Base-by-base conservation (phyloP, 2,888 invertebrate genomes). In the Amiota communis region DNA sequence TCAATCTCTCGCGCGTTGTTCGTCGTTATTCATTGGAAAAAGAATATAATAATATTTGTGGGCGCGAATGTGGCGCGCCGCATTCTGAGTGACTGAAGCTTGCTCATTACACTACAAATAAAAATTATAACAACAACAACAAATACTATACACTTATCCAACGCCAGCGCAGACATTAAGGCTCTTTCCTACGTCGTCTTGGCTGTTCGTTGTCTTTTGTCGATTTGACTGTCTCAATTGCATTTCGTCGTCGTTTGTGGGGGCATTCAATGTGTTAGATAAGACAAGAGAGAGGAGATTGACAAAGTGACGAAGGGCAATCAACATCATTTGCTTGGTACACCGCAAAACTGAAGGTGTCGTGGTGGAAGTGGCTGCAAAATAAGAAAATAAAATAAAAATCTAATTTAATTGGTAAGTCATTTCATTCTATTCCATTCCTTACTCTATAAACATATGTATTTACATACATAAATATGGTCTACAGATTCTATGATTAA, bases 111-210 rank as follows among this genome's bases (percentile, higher is more conserved):
- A 36, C 3, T 6, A 36, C 3, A 36, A 36, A 36, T 6, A 36
- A 36, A 36, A 36, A 36, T 36, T 36, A 36, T 36, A 36, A 53
- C 12, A 53, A 53, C 53, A 53, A 53, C 53, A n/a, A 53, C 53
- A n/a, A 53, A 53, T 12, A n/a, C 15, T 53, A 15, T 15, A 15
- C 53, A 20, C 59, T 59, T 59, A 59, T 59, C 59, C 59, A 59
- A 59, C 59, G 79, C 75, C 76, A 75, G 74, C 75, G 78, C 76
- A 78, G 78, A 78, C 78, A 78, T 76, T 78, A 78, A 74, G 78
- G 78, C 78, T 78, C 78, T 76, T 71, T 74, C 67, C 11, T 67
- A 79, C 79, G 69, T 79, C 74, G 75, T 78, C 75, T 77, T 72
- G 68, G 71, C 76, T 20, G 20, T 68, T 53, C 17, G 12, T 12